Conservation (phyloP, 2,888 invertebrate genomes). For the Sympetrum striolatum region DNA sequence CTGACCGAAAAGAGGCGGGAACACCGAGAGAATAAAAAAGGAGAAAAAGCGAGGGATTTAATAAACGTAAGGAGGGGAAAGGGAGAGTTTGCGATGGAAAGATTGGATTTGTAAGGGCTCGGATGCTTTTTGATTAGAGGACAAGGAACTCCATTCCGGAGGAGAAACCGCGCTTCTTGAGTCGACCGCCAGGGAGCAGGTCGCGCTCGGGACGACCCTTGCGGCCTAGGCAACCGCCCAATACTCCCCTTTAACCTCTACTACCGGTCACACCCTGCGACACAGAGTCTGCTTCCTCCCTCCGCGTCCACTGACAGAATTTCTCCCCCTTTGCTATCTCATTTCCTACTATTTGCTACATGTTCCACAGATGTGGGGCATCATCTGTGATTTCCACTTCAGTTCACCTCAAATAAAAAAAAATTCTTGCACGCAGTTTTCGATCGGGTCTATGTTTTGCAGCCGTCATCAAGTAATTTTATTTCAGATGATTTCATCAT, state of each 20-base stretch:
- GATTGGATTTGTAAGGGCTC: slow-evolving; percentile 12
- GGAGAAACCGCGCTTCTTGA: background rate
- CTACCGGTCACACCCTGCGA: background rate
- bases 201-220: background rate
- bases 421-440: too few relatives aligned
- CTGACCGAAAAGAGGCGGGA: background rate
- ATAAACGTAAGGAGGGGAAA: background rate
- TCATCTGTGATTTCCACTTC: background rate
- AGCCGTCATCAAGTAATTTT: too few relatives aligned
- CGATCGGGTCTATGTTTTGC: too few relatives aligned
- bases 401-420: background rate
- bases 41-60: background rate
- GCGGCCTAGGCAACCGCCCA: background rate
- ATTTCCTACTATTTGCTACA: background rate
- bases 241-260: background rate
- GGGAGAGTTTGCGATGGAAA: background rate
- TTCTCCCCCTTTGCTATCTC: background rate
- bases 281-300: background rate
- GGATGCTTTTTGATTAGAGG: slow-evolving; percentile 17
- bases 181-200: background rate
- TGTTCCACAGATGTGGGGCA: background rate
- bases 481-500: too few relatives aligned
- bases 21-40: background rate
- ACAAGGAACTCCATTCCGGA: background rate
- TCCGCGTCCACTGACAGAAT: background rate